Evolutionary conservation across 2,888 invertebrate genomes (phyloP).

Genomic region (Apomyelois bistriatella): DNA sequence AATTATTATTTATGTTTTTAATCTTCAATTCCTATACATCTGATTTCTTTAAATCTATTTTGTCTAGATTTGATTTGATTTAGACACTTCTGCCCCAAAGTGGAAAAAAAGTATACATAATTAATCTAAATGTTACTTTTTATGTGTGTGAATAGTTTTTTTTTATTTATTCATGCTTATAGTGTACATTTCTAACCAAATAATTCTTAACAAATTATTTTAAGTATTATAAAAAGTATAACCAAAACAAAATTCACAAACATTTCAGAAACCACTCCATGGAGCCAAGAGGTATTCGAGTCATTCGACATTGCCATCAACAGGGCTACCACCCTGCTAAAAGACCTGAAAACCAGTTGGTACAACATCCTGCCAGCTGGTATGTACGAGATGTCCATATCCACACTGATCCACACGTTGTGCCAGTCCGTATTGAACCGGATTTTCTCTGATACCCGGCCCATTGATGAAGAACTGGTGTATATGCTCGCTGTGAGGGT

Average conservation of each 20-base stretch:
- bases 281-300: slow-evolving; percentile 55
- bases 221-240: too few species aligned
- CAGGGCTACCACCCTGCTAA: slow-evolving; percentile 46
- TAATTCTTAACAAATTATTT: too few species aligned
- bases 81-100: too few species aligned
- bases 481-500: slow-evolving; percentile 53
- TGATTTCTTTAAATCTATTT: too few species aligned
- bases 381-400: slow-evolving; percentile 62
- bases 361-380: slow-evolving; percentile 45
- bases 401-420: slow-evolving; percentile 49
- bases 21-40: too few species aligned
- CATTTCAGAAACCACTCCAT: slow-evolving; percentile 42
- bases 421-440: slow-evolving; percentile 53
- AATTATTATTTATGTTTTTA: slow-evolving; percentile 4
- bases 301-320: slow-evolving; percentile 59
- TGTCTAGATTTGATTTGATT: too few species aligned
- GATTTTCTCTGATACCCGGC: slow-evolving; percentile 46
- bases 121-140: too few species aligned
- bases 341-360: slow-evolving; percentile 55
- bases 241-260: too few species aligned
- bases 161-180: too few species aligned
- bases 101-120: too few species aligned
- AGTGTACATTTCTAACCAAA: too few species aligned
- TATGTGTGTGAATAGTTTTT: too few species aligned
- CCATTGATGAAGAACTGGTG: slow-evolving; percentile 57